phyloP scores from a whole-genome alignment of 2,797 vertebrate species.

The Kryptopterus vitreolus region DNA sequence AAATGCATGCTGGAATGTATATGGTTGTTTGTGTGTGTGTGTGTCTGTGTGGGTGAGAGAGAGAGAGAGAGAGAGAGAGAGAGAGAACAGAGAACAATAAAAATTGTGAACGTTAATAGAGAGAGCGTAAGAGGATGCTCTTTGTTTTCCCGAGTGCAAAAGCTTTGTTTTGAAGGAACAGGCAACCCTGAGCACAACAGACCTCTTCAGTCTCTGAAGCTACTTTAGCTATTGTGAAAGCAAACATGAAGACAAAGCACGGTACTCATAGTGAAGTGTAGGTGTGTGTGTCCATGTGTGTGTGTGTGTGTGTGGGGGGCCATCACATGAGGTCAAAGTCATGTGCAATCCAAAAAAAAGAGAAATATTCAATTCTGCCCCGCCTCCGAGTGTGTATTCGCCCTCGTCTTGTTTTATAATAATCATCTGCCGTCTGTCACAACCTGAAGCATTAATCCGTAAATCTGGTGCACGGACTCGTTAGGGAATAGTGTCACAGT shows the following conservation, averaged over 20 bases:
- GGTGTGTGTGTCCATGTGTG: constrained; percentile 32
- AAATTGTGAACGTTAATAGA: not conserved
- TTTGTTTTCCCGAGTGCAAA: not conserved
- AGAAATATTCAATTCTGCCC: constrained; percentile 1
- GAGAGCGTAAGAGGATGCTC: not conserved
- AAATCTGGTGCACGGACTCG: constrained; percentile 6
- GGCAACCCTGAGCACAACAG: constrained; percentile 23
- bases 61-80: not conserved
- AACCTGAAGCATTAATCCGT: constrained; percentile 19
- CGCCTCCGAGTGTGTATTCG: not conserved
- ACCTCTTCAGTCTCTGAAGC: constrained; percentile 13
- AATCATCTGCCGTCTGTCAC: constrained; percentile 14
- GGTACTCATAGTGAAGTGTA: constrained; percentile 23
- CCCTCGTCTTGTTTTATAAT: constrained; percentile 12
- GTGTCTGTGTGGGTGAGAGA: not conserved
- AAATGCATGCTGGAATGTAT: not conserved
- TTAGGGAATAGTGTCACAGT: constrained; percentile 25
- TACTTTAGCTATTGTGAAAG: constrained; percentile 25
- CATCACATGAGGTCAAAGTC: constrained; percentile 16
- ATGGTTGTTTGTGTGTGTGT: not conserved
- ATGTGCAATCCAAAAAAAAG: constrained; percentile 1
- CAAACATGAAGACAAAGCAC: constrained; percentile 19
- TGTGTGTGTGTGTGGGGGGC: not conserved
- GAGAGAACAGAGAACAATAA: too few species aligned
- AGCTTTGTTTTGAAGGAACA: constrained; percentile 1